phyloP scores from a whole-genome alignment of 1,140 invertebrate species.

The Mycetomoellerius zeteki region DNA sequence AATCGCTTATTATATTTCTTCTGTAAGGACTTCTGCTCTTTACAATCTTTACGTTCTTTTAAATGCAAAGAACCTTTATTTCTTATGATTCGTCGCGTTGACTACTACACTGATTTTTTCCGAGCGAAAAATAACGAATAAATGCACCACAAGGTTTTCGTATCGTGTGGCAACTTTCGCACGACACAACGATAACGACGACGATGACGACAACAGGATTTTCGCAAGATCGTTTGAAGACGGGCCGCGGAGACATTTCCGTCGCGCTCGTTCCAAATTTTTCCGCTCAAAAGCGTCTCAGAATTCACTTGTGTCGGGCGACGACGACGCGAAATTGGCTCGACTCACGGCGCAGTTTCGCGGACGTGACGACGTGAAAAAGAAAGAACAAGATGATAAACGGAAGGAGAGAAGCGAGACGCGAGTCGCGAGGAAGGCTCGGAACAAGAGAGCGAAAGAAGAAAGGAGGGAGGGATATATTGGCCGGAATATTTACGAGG shows the following conservation, averaged over 20 bases:
- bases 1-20: neutral
- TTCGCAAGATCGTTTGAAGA: constrained; percentile 30
- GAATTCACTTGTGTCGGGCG: constrained; percentile 48
- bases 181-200: neutral
- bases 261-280: constrained; percentile 48
- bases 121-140: neutral
- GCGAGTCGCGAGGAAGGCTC: neutral
- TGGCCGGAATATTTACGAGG: constrained; percentile 70
- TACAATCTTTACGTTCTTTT: neutral
- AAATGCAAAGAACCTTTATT: neutral
- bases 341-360: constrained; percentile 49
- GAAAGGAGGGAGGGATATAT: constrained; percentile 7
- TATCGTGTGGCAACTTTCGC: constrained; percentile 19
- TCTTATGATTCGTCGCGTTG: neutral
- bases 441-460: constrained; percentile 56
- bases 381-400: constrained; percentile 39
- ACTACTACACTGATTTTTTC: neutral
- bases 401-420: constrained; percentile 48
- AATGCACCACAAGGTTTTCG: neutral
- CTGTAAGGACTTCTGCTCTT: neutral
- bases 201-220: constrained; percentile 3
- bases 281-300: constrained; percentile 52
- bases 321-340: constrained; percentile 56
- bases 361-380: constrained; percentile 57
- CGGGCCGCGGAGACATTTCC: constrained; percentile 35